phyloP scores from a whole-genome alignment of 2,113 vertebrate genomes.

The Telmatochromis sp. region DNA sequence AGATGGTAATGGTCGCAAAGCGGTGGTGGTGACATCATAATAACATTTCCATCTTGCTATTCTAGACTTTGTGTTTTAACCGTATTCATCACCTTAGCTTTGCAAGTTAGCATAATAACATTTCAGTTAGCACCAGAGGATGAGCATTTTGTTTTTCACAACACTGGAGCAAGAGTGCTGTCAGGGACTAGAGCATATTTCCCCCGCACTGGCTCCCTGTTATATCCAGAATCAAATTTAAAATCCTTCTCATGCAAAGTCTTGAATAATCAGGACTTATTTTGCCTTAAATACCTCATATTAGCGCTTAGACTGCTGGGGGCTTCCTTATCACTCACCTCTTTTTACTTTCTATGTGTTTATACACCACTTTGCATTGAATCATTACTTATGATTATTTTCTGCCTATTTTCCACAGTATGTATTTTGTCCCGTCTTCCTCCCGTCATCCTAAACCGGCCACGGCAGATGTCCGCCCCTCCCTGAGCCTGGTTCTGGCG shows the following conservation, averaged over 20 bases:
- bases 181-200: neutral
- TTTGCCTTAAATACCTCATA: neutral
- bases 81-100: neutral
- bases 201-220: neutral
- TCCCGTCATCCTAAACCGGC: fast-evolving
- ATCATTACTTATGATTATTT: neutral
- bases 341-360: neutral
- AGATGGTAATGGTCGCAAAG: neutral
- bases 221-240: neutral
- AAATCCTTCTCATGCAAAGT: neutral
- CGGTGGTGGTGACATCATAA: neutral
- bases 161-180: neutral
- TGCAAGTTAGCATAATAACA: neutral
- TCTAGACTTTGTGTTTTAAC: neutral
- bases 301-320: neutral
- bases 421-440: neutral
- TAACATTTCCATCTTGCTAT: neutral
- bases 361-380: neutral
- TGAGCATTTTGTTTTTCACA: neutral
- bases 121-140: neutral
- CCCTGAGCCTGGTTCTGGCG: neutral
- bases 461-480: neutral
- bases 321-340: neutral
- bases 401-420: neutral
- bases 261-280: neutral